These are phyloP conservation scores for Rhadina sibilatrix DNA, from an alignment of 2,113 vertebrate genomes.

Conservation along the genomic window DNA sequence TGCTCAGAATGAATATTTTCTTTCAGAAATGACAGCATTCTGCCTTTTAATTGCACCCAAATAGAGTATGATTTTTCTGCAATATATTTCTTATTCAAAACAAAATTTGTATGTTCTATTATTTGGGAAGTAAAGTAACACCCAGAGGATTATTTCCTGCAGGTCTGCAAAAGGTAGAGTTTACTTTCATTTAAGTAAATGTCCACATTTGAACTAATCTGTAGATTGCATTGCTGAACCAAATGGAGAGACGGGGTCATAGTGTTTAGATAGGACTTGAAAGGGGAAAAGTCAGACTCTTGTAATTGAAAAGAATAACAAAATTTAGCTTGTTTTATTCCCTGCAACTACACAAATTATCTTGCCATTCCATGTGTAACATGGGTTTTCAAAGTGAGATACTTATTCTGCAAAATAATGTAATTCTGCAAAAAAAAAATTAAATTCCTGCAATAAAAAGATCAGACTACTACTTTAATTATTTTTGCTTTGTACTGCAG, in stretches of 20 bases:
- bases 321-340: background rate
- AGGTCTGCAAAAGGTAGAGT: background rate
- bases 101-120: background rate
- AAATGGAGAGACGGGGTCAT: background rate
- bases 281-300: background rate
- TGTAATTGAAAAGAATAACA: background rate
- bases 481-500: background rate
- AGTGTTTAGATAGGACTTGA: background rate
- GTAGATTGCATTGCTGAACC: background rate
- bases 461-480: background rate
- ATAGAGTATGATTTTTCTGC: background rate
- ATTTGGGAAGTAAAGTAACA: background rate
- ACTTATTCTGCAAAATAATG: background rate
- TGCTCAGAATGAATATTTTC: background rate
- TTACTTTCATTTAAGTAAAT: background rate
- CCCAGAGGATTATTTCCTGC: background rate
- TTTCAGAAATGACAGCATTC: background rate
- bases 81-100: background rate
- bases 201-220: background rate
- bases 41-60: background rate
- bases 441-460: background rate
- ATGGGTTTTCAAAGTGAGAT: background rate
- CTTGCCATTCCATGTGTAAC: background rate
- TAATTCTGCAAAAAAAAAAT: no score
- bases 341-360: background rate